Percentiles rank a stretch among this genome's conserved stretches.
phyloP scores from a whole-genome alignment of 2,888 invertebrate species.

The Rhamphomyia laevipes region DNA sequence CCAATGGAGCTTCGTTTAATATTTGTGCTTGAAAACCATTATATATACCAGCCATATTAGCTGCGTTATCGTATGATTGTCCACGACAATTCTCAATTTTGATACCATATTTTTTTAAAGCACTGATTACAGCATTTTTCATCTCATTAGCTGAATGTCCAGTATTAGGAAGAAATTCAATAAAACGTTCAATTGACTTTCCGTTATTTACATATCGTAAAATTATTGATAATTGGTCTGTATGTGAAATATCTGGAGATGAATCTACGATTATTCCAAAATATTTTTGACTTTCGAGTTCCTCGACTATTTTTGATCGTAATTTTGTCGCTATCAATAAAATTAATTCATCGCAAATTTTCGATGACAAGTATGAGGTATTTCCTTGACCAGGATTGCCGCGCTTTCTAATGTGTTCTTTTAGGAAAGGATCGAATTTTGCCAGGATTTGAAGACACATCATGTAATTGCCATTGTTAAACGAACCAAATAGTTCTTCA shows the following conservation, averaged over 20 bases:
- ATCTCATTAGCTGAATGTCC: constrained; percentile 3
- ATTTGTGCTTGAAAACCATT: constrained; percentile 13
- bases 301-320: constrained; percentile 9
- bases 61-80: constrained; percentile 14
- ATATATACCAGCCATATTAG: constrained; percentile 24
- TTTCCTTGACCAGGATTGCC: constrained; percentile 17
- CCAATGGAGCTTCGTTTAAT: neutral
- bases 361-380: constrained; percentile 21
- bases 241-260: constrained; percentile 24
- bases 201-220: constrained; percentile 20
- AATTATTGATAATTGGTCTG: constrained; percentile 23
- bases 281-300: constrained; percentile 18
- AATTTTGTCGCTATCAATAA: constrained; percentile 21
- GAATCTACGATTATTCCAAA: constrained; percentile 24
- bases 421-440: constrained; percentile 14
- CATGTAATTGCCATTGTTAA: constrained; percentile 11
- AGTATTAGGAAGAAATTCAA: neutral
- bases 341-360: constrained; percentile 20
- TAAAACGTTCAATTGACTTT: constrained; percentile 6
- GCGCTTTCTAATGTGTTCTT: constrained; percentile 12
- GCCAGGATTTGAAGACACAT: constrained; percentile 11
- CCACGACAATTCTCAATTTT: constrained; percentile 3
- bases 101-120: neutral
- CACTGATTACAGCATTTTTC: constrained; percentile 19
- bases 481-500: constrained; percentile 12